Evolutionary conservation across 2,113 vertebrate species (phyloP), one percentile per base, ranked within the genome.

Genomic region (Engystomops pustulosus): DNA sequence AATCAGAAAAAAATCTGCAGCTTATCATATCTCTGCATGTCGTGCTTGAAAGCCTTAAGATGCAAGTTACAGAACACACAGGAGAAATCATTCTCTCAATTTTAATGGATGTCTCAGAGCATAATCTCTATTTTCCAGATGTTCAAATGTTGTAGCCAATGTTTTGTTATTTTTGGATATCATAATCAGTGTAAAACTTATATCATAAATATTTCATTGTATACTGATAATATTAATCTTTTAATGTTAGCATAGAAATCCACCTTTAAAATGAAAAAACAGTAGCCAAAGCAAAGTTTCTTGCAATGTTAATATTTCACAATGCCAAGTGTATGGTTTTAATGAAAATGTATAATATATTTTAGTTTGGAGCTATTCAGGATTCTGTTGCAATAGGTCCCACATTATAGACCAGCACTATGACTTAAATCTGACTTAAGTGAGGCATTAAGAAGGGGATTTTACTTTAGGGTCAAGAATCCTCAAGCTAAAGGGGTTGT

Each of bases 91-190:
- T 25, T 78, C 55, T 55, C 51, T 14, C 9, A 58, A 78, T 12
- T n/a, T 60, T 58, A 41, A 51, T 74, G n/a, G 20, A 58, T 10
- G 8, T 9, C 27, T 74, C 11, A 3, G 11, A 25, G 38, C 41
- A 41, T 58, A 53, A 53, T 53, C 49, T 36, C 18, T 77, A 34
- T 77, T 77, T 77, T 78, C 75, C 75, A 78, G 75, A 78, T 78
- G 75, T 78, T 32, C 49, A 60, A 58, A 23, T 23, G 12, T 78
- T 58, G 23, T 60, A 38, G 75, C 53, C 75, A 78, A 78, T 55
- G n/a, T 38, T 78, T 41, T 60, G 34, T 60, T 78, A 25, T 20
- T 51, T 34, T 76, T 76, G 27, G 72, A 76, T 58, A 41, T 41
- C 55, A n/a, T 60, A 23, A 78, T 41, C 12, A 14, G 75, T 41